These are phyloP conservation scores for Junonia oenone DNA, from an alignment of 2,888 invertebrate species.

Conservation along the genomic window DNA sequence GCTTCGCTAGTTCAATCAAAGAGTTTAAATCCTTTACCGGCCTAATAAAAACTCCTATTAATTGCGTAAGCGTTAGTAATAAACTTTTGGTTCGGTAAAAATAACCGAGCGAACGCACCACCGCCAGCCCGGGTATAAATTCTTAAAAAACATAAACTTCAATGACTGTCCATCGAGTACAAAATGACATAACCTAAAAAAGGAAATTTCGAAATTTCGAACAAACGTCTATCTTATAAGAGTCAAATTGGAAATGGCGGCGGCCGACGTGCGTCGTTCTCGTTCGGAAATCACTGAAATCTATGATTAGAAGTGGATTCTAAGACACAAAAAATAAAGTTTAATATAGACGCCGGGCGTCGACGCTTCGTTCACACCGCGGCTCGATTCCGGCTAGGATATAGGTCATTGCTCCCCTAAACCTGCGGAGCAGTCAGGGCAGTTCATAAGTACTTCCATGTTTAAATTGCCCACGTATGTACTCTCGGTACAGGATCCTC, in stretches of 20 bases:
- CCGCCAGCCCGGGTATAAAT: conserved; percentile 62
- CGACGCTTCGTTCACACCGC: conserved; percentile 50
- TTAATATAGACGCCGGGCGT: conserved; percentile 53
- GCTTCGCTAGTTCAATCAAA: conserved; percentile 46
- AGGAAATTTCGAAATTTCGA: conserved; percentile 41
- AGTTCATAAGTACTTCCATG: conserved; percentile 72
- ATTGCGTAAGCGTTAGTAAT: conserved; percentile 75
- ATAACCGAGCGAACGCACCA: conserved; percentile 63
- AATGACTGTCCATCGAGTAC: conserved; percentile 28
- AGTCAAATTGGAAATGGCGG: conserved; percentile 58
- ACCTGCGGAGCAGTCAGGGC: conserved; percentile 74
- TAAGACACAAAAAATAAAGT: conserved; percentile 70
- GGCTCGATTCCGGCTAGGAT: conserved; percentile 63
- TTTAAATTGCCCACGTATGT: conserved; percentile 77
- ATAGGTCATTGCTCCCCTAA: conserved; percentile 80
- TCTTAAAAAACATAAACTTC: conserved; percentile 78
- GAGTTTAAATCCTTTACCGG: conserved; percentile 70
- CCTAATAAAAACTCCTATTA: conserved; percentile 76
- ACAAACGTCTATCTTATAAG: conserved; percentile 47
- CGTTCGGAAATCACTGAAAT: conserved; percentile 47
- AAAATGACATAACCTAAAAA: conserved; percentile 37
- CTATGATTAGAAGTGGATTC: conserved; percentile 69
- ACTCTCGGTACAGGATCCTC: conserved; percentile 71
- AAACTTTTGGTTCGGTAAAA: conserved; percentile 76
- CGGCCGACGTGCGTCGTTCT: conserved; percentile 54